Conservation (phyloP, 2,113 vertebrate genomes). For the Syrrhaptes paradoxus region DNA sequence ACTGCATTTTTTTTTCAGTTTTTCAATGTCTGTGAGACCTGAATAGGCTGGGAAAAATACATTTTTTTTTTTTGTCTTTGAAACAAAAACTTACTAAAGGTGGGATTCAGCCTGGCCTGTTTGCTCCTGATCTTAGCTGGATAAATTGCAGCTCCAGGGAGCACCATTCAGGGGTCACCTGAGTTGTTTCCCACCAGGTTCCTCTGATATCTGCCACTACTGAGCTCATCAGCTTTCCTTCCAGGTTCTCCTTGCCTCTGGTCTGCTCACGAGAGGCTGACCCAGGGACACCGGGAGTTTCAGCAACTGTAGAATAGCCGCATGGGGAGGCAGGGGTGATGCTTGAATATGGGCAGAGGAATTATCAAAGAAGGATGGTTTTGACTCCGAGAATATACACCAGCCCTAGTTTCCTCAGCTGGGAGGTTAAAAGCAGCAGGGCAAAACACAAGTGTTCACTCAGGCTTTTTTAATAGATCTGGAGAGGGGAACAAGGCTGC, state of each 20-base stretch:
- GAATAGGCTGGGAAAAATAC: not conserved
- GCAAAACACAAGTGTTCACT: not conserved
- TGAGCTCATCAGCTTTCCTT: not conserved
- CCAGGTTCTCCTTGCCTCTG: not conserved
- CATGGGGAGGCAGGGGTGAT: not conserved
- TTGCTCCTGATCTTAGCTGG: not conserved
- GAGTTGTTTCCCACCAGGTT: not conserved
- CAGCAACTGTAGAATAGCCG: not conserved
- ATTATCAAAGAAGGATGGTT: not conserved
- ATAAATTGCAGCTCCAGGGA: not conserved
- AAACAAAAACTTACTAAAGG: not conserved
- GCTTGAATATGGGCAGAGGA: not conserved
- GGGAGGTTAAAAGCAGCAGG: not conserved
- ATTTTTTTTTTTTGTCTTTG: not conserved
- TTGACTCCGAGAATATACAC: not conserved
- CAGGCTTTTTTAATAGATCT: not conserved
- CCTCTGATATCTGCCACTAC: not conserved
- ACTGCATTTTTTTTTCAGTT: not conserved
- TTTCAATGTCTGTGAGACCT: not conserved
- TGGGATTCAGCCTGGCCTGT: not conserved
- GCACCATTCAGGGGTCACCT: not conserved
- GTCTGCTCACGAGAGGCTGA: not conserved
- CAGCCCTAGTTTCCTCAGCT: not conserved
- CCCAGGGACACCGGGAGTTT: not conserved
- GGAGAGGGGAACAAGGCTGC: not conserved